phyloP scores from a whole-genome alignment of 2,113 vertebrate species.

The Myotis brandtii region DNA sequence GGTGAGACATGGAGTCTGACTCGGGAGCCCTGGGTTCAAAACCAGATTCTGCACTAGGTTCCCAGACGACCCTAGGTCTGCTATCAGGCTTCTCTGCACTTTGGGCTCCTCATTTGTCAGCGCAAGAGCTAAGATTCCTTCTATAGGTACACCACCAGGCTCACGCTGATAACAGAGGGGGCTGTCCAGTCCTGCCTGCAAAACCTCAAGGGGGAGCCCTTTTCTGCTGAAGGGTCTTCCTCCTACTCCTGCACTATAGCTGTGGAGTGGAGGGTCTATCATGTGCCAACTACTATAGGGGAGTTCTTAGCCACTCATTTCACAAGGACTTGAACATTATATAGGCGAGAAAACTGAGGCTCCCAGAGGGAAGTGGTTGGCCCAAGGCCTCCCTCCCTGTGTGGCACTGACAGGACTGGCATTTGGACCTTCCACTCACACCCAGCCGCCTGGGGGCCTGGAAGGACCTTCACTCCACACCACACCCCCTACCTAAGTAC shows the following conservation, averaged over 20 bases:
- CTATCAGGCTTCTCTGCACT: background rate
- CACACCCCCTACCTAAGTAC: background rate
- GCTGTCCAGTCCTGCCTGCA: too few relatives aligned
- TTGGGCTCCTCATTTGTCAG: background rate
- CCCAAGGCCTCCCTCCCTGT: too few relatives aligned
- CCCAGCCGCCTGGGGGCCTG: too few relatives aligned
- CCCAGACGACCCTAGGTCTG: background rate
- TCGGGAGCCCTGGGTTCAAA: background rate
- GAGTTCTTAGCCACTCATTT: fast-evolving
- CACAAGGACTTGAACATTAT: fast-evolving
- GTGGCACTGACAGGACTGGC: background rate
- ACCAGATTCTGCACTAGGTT: background rate
- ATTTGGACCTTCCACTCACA: background rate
- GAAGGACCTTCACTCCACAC: background rate
- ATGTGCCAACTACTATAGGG: background rate
- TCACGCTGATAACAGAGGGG: background rate
- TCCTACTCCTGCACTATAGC: background rate
- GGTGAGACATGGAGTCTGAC: background rate
- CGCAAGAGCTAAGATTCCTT: background rate
- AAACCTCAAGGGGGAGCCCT: background rate
- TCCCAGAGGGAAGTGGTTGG: background rate
- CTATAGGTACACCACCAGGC: too few relatives aligned
- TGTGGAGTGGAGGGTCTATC: fast-evolving
- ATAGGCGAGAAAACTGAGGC: background rate
- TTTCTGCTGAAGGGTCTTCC: background rate